Conservation (phyloP, 2,888 invertebrate genomes). For the Caenorhabditis auriculariae region DNA sequence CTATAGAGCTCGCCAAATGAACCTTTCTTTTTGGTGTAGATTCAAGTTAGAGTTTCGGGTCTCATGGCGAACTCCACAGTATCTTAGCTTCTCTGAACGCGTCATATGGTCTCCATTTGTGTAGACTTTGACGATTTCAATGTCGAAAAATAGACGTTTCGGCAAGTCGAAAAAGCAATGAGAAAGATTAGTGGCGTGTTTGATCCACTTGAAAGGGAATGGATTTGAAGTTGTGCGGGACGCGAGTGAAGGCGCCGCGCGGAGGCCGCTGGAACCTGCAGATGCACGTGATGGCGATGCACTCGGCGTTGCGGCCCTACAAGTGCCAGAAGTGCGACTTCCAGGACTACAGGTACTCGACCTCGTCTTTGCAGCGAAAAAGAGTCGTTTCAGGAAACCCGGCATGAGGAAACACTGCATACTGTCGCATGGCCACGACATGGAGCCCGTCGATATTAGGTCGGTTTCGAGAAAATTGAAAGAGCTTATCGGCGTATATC, state of each 20-base stretch:
- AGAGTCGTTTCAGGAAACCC: slow-evolving; percentile 21
- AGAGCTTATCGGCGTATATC: not conserved
- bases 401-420: slow-evolving; percentile 32
- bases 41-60: no score
- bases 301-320: slow-evolving; percentile 24
- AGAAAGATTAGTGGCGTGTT: no score
- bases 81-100: no score
- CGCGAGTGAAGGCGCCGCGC: slow-evolving; percentile 32
- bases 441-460: slow-evolving; percentile 28
- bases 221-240: slow-evolving; percentile 17
- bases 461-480: slow-evolving; percentile 5
- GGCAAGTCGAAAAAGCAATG: no score
- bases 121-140: no score
- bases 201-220: not conserved
- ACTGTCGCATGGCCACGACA: slow-evolving; percentile 23
- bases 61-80: no score
- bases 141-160: no score
- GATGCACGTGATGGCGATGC: slow-evolving; percentile 42
- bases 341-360: slow-evolving; percentile 22
- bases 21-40: no score
- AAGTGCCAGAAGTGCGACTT: slow-evolving; percentile 26
- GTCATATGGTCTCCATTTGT: no score
- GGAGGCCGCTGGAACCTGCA: slow-evolving; percentile 41
- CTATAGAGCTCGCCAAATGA: no score
- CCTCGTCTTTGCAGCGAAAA: not conserved